Conservation (phyloP, 2,797 vertebrate species). For the Psittacula echo region DNA sequence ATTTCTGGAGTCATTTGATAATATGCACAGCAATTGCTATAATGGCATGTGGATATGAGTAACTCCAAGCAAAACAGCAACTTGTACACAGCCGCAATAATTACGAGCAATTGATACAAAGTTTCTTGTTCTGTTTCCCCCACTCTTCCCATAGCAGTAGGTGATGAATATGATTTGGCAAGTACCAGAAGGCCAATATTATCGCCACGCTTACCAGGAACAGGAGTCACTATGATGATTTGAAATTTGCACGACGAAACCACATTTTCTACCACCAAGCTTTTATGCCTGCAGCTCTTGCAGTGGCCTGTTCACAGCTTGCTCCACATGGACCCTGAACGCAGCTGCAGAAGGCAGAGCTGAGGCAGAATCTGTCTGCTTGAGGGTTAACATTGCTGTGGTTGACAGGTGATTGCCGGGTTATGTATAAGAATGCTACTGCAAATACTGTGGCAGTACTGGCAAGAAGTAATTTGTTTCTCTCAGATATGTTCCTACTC, state of each 20-base stretch:
- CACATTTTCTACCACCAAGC: rapidly evolving
- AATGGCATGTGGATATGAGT: neutral
- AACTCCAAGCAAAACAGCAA: neutral
- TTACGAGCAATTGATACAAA: neutral
- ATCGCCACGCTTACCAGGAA: neutral
- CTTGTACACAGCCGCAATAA: neutral
- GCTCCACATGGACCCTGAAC: rapidly evolving
- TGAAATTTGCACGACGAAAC: neutral
- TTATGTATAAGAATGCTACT: rapidly evolving
- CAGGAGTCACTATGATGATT: rapidly evolving
- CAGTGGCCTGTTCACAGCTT: rapidly evolving
- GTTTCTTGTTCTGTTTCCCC: neutral
- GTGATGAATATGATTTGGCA: neutral
- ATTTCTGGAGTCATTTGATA: neutral
- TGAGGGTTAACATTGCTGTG: rapidly evolving
- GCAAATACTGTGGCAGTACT: neutral
- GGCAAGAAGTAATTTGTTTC: neutral
- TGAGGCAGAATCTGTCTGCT: rapidly evolving
- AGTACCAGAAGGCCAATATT: neutral
- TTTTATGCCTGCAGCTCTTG: rapidly evolving
- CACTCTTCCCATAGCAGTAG: neutral
- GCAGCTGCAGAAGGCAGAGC: neutral
- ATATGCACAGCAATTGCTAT: neutral
- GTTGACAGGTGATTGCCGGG: rapidly evolving
- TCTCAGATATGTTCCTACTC: rapidly evolving